Evolutionary conservation across 2,888 invertebrate genomes (phyloP), one percentile per base, ranked within the genome.

Genomic region (Eristalis arbustorum): DNA sequence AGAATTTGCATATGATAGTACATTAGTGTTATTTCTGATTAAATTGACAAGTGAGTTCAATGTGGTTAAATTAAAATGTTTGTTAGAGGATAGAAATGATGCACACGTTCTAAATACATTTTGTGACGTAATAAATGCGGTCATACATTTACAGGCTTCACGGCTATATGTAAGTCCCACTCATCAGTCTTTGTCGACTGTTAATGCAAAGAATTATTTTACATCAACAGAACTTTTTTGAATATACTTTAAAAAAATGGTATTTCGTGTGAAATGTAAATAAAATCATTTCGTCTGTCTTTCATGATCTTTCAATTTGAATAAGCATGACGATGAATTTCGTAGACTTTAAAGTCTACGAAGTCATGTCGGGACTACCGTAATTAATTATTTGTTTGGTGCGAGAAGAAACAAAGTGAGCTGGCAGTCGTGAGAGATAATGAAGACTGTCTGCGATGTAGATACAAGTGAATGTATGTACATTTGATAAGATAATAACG

Each of bases 401-500:
- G 13, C 37, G 37, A 37, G 18, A 18, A n/a, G 18, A 49, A 49
- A 49, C 18, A 49, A 49, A 18, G 18, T 13, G 37, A 37, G 37
- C 49, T 18, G 2, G 49, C 49, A 66, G 28, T 64, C 14, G 5
- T 40, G 8, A n/a, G 18, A 74, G 66, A 74, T 74, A 64, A 56
- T 37, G 11, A 11, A 28, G 25, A 56, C 56, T 23, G 34, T 56
- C 49, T 28, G 23, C 31, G 28, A 4, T 74, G 25, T 66, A 66
- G 57, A 74, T 22, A 74, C 49, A 49, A 49, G 66, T 10, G 18
- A 49, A 57, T 57, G n/a, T 66, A 64, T 14, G 62, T 62, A 62
- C n/a, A n/a, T 59, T n/a, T 8, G 74, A 74, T 74, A 74, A 74
- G 74, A 72, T 72, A 72, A 62, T 5, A 34, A 49, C 59, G 23